These are phyloP conservation scores for Tapirus indicus DNA, from an alignment of 2,797 vertebrate genomes.

Conservation along the genomic window DNA sequence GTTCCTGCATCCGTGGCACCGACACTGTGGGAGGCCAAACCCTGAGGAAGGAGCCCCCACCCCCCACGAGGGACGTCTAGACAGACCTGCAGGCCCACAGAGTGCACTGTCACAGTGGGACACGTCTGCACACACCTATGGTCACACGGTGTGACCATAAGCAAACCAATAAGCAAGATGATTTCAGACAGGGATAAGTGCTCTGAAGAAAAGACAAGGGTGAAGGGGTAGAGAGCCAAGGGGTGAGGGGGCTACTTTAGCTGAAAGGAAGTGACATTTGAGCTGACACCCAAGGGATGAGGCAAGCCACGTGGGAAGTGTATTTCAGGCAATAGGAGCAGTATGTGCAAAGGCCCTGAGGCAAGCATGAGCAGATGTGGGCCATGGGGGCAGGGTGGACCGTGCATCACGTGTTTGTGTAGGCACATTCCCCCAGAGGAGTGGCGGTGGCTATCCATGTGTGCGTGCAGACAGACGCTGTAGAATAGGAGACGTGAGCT, in stretches of 20 bases:
- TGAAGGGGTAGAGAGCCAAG: neutral
- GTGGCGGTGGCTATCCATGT: neutral
- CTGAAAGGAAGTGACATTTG: neutral
- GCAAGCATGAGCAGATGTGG: neutral
- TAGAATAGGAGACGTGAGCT: neutral
- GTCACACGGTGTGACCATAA: no score
- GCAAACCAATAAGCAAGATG: neutral
- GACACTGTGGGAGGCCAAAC: neutral
- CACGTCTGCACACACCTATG: neutral
- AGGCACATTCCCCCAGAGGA: neutral
- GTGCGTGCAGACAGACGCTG: neutral
- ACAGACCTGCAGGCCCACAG: neutral
- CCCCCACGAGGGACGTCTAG: neutral
- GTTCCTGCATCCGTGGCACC: neutral
- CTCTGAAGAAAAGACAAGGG: neutral
- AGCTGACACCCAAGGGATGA: neutral
- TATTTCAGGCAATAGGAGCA: neutral
- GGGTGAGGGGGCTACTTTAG: neutral
- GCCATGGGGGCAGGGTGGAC: neutral
- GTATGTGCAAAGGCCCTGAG: slow-evolving; percentile 24
- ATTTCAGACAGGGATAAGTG: neutral
- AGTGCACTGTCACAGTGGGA: neutral
- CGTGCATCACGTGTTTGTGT: neutral
- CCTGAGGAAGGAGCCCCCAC: neutral
- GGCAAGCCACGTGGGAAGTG: neutral